Evolutionary conservation across 92 coral and sea anemone species (phyloP).

Genomic region (Virgularia gustaviana): DNA sequence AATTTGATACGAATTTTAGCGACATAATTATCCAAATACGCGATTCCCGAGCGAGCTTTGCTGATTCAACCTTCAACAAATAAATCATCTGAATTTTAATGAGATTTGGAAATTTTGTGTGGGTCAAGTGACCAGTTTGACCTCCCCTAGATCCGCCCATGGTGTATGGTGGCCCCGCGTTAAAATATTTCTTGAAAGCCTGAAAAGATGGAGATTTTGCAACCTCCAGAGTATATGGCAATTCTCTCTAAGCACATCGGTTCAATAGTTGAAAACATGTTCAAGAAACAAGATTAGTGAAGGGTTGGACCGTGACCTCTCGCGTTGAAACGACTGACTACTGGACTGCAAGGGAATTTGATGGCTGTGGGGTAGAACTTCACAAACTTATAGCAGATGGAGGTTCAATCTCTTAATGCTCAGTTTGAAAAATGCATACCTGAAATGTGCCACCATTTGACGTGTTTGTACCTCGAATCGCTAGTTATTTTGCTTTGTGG

Average conservation of each 20-base stretch:
- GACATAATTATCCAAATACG: too few species aligned
- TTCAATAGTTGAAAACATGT: background rate
- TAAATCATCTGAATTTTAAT: too few species aligned
- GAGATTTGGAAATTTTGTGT: too few species aligned
- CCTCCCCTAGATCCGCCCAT: too few species aligned
- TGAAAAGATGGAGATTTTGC: background rate
- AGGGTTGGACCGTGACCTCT: background rate
- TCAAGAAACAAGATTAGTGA: background rate
- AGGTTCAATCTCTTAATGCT: background rate
- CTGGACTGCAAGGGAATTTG: background rate
- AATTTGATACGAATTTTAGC: constrained; percentile 24
- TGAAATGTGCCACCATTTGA: background rate
- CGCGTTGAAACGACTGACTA: background rate
- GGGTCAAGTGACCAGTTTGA: too few species aligned
- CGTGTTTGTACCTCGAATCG: background rate
- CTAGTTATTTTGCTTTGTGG: background rate
- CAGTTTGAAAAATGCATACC: background rate
- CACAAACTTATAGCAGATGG: background rate
- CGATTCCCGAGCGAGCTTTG: too few species aligned
- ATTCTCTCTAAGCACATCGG: background rate
- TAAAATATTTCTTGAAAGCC: background rate
- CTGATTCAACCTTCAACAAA: too few species aligned
- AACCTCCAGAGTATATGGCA: background rate
- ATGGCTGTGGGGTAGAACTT: background rate
- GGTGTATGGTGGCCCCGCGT: constrained; percentile 26